Conservation (phyloP, 1,140 invertebrate genomes). For the Dendroctonus ponderosae region DNA sequence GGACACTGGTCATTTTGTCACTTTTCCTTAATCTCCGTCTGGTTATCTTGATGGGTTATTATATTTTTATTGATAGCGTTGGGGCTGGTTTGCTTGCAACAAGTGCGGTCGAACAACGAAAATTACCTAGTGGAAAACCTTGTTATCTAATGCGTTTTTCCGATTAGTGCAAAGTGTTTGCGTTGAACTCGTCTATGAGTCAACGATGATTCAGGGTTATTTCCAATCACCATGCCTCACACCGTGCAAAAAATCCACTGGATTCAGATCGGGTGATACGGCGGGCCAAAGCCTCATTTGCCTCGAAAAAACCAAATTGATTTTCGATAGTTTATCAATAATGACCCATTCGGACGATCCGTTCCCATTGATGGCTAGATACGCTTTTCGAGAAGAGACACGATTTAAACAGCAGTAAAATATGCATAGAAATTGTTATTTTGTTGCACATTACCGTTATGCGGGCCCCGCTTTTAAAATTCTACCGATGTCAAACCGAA, state of each 20-base stretch:
- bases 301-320: no score
- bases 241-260: background rate
- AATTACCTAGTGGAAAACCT: no score
- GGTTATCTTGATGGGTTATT: conserved; percentile 13
- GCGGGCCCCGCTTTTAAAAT: conserved; percentile 1
- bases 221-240: background rate
- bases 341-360: no score
- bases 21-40: conserved; percentile 23
- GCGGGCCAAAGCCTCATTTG: background rate
- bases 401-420: background rate
- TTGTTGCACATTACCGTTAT: conserved; percentile 1
- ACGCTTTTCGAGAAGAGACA: no score
- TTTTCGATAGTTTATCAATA: no score
- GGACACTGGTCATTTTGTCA: conserved; percentile 24
- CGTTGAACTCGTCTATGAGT: no score
- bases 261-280: background rate
- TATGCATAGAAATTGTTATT: conserved; percentile 5
- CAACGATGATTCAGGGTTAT: no score
- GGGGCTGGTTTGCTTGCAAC: background rate
- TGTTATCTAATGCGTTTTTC: no score
- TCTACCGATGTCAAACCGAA: conserved; percentile 2
- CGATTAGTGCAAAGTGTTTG: no score
- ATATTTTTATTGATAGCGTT: conserved; percentile 3
- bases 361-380: no score
- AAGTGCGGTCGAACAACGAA: background rate